Base-by-base conservation (phyloP, 1,140 invertebrate species). In the Araneus ventricosus region DNA sequence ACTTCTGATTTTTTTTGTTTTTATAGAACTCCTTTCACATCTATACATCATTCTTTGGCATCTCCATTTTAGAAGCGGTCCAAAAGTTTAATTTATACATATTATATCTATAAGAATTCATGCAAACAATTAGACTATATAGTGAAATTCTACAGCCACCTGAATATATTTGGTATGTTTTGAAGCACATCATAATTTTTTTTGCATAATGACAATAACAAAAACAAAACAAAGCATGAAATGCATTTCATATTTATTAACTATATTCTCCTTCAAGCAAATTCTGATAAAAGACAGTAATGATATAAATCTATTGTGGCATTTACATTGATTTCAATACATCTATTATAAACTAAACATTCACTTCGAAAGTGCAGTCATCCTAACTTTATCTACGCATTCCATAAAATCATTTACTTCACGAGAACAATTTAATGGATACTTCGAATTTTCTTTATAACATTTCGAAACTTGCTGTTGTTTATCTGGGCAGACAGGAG, bases 401-500 rank as follows among this genome's bases (percentile, higher is more conserved):
- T 94, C 80, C 59, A 94, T 94, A 91, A 95, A 95, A 14, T 94
- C 94, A 93, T 94, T 94, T 4, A 95, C 95, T 88, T 95, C 93
- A 20, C 92, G 27, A 22, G 95, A 95, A 94, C 95, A 95, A 34
- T 95, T 94, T 61, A 95, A 93, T 0, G 95, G 94, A 20, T 94
- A 86, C 45, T 94, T 94, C 14, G 93, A 87, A 94, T 95, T 95
- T 39, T 70, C 94, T 89, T 94, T 94, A 93, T 95, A 95, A 94
- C 95, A 95, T 27, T 94, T 86, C 45, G 94, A 93, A 14, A 95
- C 95, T 92, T 94, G 94, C 24, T 94, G 86, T 93, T 95, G 94
- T 14, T 95, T 93, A 30, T 95, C 95, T 61, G 95, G 94, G 93
- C 95, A 95, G 5, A 95, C 94, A 22, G 95, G 95, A 2, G 94